Conservation (phyloP, 2,797 vertebrate genomes). For the Mus spretus region DNA sequence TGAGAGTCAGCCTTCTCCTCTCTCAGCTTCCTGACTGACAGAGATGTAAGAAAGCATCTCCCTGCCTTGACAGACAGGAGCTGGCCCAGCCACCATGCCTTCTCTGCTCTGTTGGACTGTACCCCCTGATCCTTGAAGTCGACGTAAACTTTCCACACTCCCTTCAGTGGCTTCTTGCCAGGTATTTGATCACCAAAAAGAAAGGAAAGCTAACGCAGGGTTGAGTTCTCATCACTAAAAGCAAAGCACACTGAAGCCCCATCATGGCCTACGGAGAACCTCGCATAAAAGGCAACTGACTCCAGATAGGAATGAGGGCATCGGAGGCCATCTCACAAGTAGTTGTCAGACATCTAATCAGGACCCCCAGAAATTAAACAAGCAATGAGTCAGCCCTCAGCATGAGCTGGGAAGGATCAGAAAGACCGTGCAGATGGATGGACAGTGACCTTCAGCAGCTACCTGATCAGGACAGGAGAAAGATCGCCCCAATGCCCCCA, state of each 20-base stretch:
- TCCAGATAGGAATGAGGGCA: neutral
- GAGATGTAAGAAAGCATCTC: neutral
- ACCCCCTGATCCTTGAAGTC: neutral
- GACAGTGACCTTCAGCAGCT: neutral
- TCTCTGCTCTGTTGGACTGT: fast-evolving
- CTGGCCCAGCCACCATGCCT: neutral
- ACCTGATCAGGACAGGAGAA: neutral
- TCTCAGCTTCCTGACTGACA: neutral
- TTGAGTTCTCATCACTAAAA: neutral
- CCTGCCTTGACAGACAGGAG: neutral
- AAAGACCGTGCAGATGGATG: neutral
- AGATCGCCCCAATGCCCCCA: neutral
- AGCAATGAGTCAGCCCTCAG: neutral
- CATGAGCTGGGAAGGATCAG: neutral
- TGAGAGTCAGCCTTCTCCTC: neutral
- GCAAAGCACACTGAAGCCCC: neutral
- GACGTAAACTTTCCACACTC: neutral
- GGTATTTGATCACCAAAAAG: neutral
- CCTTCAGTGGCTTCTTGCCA: neutral
- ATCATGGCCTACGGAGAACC: neutral
- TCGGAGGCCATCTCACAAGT: too few relatives aligned
- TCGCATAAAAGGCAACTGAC: neutral
- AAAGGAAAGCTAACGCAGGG: neutral
- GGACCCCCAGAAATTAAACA: neutral
- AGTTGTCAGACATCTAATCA: neutral